Conservation (phyloP, 2,888 invertebrate species). For the Agonopterix arenella region DNA sequence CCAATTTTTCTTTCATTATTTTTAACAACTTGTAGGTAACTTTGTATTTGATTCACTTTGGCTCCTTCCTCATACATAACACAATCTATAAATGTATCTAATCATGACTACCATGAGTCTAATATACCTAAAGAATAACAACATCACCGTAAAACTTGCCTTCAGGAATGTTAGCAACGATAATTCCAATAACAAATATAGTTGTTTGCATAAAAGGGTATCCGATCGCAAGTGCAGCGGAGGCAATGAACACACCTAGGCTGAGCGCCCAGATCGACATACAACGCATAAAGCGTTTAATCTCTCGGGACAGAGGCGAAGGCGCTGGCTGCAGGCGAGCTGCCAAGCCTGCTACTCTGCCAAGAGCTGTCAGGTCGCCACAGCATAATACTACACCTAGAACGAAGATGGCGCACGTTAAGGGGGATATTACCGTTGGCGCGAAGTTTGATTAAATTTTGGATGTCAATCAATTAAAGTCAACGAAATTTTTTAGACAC, state of each 20-base stretch:
- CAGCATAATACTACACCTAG: conserved; percentile 88
- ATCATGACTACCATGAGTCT: background rate
- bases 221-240: conserved; percentile 94
- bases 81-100: too few species aligned
- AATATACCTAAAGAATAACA: too few species aligned
- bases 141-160: conserved; percentile 46
- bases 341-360: conserved; percentile 94
- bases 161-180: conserved; percentile 99
- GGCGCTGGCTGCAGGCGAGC: conserved; percentile 94
- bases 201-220: conserved; percentile 99
- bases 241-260: conserved; percentile 94
- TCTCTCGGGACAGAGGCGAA: conserved; percentile 97
- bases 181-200: conserved; percentile 97
- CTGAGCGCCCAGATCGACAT: conserved; percentile 95
- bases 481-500: too few species aligned
- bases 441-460: too few species aligned
- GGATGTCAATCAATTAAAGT: too few species aligned
- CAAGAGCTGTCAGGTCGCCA: conserved; percentile 89
- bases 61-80: too few species aligned
- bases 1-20: too few species aligned
- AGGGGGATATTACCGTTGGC: too few species aligned
- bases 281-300: conserved; percentile 96
- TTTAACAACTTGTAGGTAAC: too few species aligned
- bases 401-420: too few species aligned
- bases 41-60: too few species aligned